Base-by-base conservation (phyloP, 2,797 vertebrate species). In the Coendou prehensilis region DNA sequence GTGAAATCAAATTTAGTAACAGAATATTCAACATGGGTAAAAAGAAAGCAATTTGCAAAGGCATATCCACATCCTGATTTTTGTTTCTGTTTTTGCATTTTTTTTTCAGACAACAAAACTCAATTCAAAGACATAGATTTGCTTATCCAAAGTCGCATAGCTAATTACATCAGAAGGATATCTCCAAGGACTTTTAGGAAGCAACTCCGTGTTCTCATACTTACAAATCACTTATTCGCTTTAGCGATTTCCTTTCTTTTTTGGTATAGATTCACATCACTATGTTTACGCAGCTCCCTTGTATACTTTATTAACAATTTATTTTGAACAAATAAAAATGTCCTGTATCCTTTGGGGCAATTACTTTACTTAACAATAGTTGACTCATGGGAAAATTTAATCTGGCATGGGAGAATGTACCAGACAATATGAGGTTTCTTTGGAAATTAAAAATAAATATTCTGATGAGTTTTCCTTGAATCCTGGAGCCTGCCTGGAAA, bases 371-470 rank as follows among this genome's bases (percentile, higher is more conserved):
- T 88, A 23, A 81, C 37, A 95, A 87, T 41, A 63, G 9, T 81
- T 91, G 91, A 87, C 37, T 69, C 82, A 11, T 50, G 22, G 63
- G 67, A 83, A 95, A 95, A 69, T 95, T 22, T 79, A 95, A 92
- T 89, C 93, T 78, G 17, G 61, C 71, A 85, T 50, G 11, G 47
- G 78, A 90, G 50, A 95, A 91, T 33, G 41, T 84, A 23, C 76
- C 75, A 81, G 37, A 45, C 28, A 67, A 71, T 73, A 52, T 57
- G 41, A 86, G 28, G 7, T 56, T 87, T 41, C 82, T 33, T 75
- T 92, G 57, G 94, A 69, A 81, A 93, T 73, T 69, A 75, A 97
- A 96, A 95, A 80, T 64, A 89, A 95, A 56, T 61, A 76, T 80
- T 87, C 11, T 52, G 22, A 80, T 33, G 4, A 80, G 82, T 92